phyloP scores from a whole-genome alignment of 2,797 vertebrate species.

The Notolabrus celidotus region DNA sequence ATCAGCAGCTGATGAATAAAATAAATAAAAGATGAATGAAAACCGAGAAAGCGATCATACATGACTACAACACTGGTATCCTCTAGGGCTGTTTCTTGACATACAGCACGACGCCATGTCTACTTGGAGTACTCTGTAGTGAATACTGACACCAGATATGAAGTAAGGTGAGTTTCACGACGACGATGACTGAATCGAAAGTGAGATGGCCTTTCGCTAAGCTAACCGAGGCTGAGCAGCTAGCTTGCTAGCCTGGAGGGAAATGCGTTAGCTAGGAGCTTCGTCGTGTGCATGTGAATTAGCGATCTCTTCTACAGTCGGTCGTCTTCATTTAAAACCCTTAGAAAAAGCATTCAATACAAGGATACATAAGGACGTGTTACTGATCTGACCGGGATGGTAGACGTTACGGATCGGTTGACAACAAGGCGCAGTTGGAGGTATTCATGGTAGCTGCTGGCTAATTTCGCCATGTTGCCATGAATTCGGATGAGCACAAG shows the following conservation, averaged over 20 bases:
- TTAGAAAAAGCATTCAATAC: too few species aligned
- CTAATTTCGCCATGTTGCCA: constrained; percentile 80
- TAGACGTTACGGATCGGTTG: neutral
- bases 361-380: fast-evolving
- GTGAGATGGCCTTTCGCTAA: neutral
- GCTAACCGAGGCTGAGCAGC: neutral
- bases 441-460: constrained; percentile 52
- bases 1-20: neutral
- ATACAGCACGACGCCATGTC: neutral
- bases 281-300: neutral
- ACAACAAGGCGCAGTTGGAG: constrained; percentile 27
- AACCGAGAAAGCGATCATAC: neutral
- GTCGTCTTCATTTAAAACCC: fast-evolving
- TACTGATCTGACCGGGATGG: fast-evolving
- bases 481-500: constrained; percentile 45
- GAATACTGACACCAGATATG: neutral
- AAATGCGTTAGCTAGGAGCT: constrained; percentile 29
- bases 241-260: constrained; percentile 30
- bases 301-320: fast-evolving
- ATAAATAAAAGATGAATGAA: too few species aligned
- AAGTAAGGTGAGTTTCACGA: too few species aligned
- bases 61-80: neutral
- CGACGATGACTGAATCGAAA: neutral
- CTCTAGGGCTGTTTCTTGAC: neutral
- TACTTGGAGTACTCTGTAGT: neutral